Conservation (phyloP, 2,888 invertebrate genomes). For the Meteorus cinctellus region DNA sequence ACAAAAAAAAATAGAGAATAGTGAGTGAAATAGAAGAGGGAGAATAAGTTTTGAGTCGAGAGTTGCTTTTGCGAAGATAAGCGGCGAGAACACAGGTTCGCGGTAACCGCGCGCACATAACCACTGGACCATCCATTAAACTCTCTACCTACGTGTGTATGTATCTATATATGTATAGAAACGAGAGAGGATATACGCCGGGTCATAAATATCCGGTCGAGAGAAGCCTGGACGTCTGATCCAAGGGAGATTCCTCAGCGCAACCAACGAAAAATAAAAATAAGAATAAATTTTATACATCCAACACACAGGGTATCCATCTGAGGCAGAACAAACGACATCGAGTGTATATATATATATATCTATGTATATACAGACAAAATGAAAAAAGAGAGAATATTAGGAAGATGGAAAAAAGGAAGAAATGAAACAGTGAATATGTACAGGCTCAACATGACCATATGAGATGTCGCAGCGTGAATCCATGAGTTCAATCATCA, state of each 20-base stretch:
- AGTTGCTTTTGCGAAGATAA: constrained; percentile 46
- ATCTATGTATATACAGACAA: neutral
- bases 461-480: constrained; percentile 28
- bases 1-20: constrained; percentile 1
- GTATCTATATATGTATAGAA: constrained; percentile 43
- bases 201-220: constrained; percentile 70
- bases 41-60: constrained; percentile 19
- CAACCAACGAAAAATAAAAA: constrained; percentile 58
- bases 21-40: constrained; percentile 35
- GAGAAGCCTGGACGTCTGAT: constrained; percentile 66
- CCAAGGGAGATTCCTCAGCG: constrained; percentile 63
- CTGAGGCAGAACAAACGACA: neutral
- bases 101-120: constrained; percentile 42
- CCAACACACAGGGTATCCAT: neutral
- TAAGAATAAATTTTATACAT: constrained; percentile 52
- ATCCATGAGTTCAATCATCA: constrained; percentile 27
- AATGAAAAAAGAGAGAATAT: neutral
- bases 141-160: constrained; percentile 54
- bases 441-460: constrained; percentile 10
- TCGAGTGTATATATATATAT: neutral
- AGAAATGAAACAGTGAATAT: neutral
- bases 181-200: constrained; percentile 65
- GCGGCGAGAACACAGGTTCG: constrained; percentile 72
- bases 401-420: constrained; percentile 6
- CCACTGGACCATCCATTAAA: constrained; percentile 71